phyloP scores from a whole-genome alignment of 2,888 invertebrate genomes.

The Hymenopus coronatus region DNA sequence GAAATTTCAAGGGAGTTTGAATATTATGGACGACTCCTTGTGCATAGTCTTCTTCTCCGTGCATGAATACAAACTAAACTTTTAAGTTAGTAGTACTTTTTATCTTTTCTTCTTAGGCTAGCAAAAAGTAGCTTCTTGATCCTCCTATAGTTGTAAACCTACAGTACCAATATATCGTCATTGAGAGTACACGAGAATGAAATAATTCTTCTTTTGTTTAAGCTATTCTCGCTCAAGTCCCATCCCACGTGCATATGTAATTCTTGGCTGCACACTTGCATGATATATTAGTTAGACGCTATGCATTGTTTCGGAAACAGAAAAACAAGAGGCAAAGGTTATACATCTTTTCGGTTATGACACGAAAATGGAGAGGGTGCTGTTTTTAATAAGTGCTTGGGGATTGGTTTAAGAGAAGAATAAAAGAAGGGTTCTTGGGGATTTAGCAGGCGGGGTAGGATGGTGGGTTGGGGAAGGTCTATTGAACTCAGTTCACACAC shows the following conservation, averaged over 20 bases:
- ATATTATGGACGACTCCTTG: too few relatives aligned
- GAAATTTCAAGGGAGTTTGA: too few relatives aligned
- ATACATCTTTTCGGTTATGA: constrained; percentile 12
- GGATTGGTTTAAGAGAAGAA: not conserved
- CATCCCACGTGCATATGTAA: not conserved
- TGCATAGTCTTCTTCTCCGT: too few relatives aligned
- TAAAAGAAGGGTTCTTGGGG: not conserved
- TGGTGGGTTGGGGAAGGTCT: not conserved
- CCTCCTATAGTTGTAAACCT: too few relatives aligned
- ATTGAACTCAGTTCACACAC: not conserved
- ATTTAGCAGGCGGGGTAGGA: not conserved
- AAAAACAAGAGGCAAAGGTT: not conserved
- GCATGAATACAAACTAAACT: too few relatives aligned
- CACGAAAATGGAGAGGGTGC: constrained; percentile 12
- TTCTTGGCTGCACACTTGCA: not conserved
- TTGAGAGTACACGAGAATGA: not conserved
- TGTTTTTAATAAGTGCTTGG: constrained; percentile 17
- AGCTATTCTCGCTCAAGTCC: not conserved
- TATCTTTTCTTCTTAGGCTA: too few relatives aligned
- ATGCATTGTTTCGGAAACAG: not conserved
- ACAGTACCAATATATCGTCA: too few relatives aligned
- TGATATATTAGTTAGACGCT: constrained; percentile 1
- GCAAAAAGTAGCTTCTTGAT: too few relatives aligned
- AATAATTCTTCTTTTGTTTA: not conserved
- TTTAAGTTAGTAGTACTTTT: too few relatives aligned